Conservation (phyloP, 37 sponge, comb jelly and placozoan genomes). For the Ephydatia muelleri region DNA sequence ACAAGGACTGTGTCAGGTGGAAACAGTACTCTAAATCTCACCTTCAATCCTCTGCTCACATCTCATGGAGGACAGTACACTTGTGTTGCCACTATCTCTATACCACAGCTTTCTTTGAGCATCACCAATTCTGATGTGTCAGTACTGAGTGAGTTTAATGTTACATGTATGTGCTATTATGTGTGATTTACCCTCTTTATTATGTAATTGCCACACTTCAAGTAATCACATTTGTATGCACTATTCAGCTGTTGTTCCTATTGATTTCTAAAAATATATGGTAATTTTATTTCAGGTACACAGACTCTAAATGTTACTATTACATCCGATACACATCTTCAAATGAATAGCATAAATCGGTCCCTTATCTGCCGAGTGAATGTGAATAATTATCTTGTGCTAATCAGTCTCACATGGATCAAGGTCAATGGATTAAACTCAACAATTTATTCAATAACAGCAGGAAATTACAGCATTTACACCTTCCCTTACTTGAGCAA, state of each 20-base stretch:
- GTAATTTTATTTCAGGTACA: background rate
- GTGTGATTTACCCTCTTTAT: too few relatives aligned
- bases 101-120: background rate
- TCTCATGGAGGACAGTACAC: slow-evolving; percentile 47
- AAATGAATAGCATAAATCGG: too few relatives aligned
- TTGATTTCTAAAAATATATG: too few relatives aligned
- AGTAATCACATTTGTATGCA: too few relatives aligned
- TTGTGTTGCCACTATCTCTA: slow-evolving; percentile 22
- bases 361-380: background rate
- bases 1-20: too few relatives aligned
- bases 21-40: too few relatives aligned
- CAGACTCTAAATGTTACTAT: background rate
- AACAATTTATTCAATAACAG: background rate
- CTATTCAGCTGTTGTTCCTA: too few relatives aligned
- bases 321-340: background rate
- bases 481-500: background rate
- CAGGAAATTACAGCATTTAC: background rate
- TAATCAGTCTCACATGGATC: background rate
- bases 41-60: slow-evolving; percentile 24
- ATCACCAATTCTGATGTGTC: background rate
- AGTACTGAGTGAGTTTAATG: slow-evolving; percentile 32
- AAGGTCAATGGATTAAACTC: background rate
- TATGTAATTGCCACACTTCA: too few relatives aligned
- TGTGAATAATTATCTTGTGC: background rate
- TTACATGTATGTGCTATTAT: too few relatives aligned